Percentiles rank a stretch among this genome's conserved stretches.
Evolutionary conservation across 2,797 vertebrate species (phyloP).

Genomic region (Coregonus suidteri): DNA sequence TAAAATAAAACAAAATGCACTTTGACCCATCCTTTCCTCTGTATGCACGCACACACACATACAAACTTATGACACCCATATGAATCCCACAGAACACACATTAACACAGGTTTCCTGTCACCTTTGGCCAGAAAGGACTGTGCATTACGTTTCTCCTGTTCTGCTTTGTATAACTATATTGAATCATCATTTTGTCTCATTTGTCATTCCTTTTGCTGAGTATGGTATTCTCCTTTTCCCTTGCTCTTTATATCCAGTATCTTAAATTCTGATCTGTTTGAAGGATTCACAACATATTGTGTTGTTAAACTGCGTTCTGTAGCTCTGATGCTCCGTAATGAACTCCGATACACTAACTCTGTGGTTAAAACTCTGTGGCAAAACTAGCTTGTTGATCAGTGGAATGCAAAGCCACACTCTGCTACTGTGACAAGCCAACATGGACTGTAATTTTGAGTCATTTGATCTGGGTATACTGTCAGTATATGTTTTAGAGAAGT

Average conservation of each 20-base stretch:
- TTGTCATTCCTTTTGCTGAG: neutral
- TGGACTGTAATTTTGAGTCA: neutral
- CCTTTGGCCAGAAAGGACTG: neutral
- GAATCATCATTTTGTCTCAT: neutral
- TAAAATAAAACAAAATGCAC: slow-evolving; percentile 13
- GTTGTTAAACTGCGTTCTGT: neutral
- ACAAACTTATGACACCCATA: slow-evolving; percentile 1
- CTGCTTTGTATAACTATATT: neutral
- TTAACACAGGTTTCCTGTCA: neutral
- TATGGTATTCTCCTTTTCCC: neutral
- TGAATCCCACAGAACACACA: neutral
- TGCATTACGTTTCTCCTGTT: neutral
- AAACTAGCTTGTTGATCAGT: neutral
- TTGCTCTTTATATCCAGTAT: neutral
- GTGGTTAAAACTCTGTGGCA: neutral
- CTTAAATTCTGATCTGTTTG: neutral
- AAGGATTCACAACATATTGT: neutral
- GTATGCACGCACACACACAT: slow-evolving; percentile 12
- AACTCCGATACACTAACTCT: neutral
- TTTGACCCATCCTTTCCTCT: neutral
- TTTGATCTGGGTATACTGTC: neutral
- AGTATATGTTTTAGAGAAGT: neutral
- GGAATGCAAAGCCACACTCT: neutral
- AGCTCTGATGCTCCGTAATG: neutral
- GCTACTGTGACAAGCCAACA: neutral